These are phyloP conservation scores for Laticauda laticaudata DNA, from an alignment of 2,113 vertebrate species.

Conservation along the genomic window DNA sequence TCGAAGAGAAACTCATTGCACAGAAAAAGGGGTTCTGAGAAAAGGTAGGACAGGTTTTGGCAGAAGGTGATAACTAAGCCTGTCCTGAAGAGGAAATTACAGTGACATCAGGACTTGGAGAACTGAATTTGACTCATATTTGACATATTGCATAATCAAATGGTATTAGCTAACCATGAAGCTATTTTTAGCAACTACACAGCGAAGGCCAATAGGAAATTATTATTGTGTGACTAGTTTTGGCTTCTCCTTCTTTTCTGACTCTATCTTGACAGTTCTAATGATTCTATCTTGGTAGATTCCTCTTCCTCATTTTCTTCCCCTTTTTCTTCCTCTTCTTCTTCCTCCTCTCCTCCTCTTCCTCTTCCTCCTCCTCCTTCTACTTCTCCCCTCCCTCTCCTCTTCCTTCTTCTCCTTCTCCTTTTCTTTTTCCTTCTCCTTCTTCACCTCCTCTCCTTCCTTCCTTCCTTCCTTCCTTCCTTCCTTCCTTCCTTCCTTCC, in stretches of 20 bases:
- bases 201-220: neutral
- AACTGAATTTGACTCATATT: neutral
- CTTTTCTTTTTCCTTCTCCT: neutral
- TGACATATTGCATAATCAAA: neutral
- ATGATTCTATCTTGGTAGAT: neutral
- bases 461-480: no score
- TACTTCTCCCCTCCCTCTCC: neutral
- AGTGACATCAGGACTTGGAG: neutral
- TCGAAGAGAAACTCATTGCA: neutral
- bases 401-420: no score
- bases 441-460: neutral
- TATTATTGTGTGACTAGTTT: neutral
- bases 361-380: accelerated
- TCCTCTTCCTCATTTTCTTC: neutral
- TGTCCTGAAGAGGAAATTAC: neutral
- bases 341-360: no score
- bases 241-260: neutral
- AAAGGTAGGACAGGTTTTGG: neutral
- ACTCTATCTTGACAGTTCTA: neutral
- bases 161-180: accelerated
- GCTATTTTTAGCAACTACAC: neutral
- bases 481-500: no score
- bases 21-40: neutral
- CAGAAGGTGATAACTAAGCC: neutral
- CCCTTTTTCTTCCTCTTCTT: no score